Base-by-base conservation (phyloP, 2,797 vertebrate species). In the Coranthus polyacanthus region DNA sequence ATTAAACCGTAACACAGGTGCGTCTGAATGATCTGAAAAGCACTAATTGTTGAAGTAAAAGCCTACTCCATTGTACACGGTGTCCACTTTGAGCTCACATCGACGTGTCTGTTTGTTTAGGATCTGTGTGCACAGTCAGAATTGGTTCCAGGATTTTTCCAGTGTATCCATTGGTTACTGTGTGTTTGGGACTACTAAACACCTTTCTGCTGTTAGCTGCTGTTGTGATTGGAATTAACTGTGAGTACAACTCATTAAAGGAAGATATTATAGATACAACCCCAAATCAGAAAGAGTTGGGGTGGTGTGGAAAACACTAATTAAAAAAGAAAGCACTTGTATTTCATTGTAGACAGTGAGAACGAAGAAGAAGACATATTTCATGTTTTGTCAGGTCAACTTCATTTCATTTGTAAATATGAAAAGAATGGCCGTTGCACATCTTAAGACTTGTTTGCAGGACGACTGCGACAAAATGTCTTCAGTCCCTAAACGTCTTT, bases 181-280 rank as follows among this genome's bases (percentile, higher is more conserved):
- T 57, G 37, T 57, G 65, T 75, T 74, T 91, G 53, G 86, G 77
- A 37, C 38, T 85, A 51, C 54, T 88, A 21, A 78, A 82, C 61
- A 39, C 41, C 18, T n/a, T 79, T 66, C 79, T 91, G 46, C 7
- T 88, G 12, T 17, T 83, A 37, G 52, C 65, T 49, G 69, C 85
- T 52, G 22, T 88, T 44, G 78, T 75, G 44, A 55, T 88, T 47
- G 79, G 85, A 49, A 63, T 82, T 70, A 68, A 77, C 54, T 88
- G 89, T 88, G 26, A 88, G 85, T 88, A 78, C 29, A 53, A 46
- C 1, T 18, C 2, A 20, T 47, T 29, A 3, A 20, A 57, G 6
- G 10, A 53, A 34, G 12, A 49, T 56, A 9, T 32, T 1, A 32
- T 32, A 32, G 9, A 9, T 32, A 32, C 29, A 32, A 32, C 29